Conservation (phyloP, 2,113 vertebrate genomes). For the Malurus melanocephalus region DNA sequence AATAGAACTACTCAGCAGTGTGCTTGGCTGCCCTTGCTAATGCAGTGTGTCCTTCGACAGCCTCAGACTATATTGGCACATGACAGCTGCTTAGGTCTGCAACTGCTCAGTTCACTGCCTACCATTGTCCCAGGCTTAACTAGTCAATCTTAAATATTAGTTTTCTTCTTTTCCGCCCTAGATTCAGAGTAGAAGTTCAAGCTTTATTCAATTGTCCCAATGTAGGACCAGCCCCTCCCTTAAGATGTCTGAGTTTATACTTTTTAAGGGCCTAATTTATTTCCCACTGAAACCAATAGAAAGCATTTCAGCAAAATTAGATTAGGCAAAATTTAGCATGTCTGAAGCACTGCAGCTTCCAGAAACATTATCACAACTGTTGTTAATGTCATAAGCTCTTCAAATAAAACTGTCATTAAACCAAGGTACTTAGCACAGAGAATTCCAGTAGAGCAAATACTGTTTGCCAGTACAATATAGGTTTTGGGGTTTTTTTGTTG, state of each 20-base stretch:
- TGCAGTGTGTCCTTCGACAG: neutral
- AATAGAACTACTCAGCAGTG: neutral
- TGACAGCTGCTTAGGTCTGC: neutral
- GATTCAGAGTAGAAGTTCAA: neutral
- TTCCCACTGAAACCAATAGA: neutral
- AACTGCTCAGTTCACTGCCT: neutral
- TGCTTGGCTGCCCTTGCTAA: neutral
- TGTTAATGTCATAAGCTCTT: neutral
- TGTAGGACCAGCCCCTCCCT: neutral
- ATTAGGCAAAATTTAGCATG: neutral
- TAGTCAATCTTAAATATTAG: neutral
- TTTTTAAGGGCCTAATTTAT: neutral
- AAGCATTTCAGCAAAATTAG: neutral
- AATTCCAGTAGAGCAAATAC: neutral
- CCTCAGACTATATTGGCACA: accelerated
- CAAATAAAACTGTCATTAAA: neutral
- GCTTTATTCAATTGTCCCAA: neutral
- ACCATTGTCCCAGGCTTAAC: neutral
- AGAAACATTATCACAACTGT: neutral
- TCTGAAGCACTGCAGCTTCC: neutral
- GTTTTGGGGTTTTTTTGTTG: neutral
- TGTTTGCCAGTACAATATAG: neutral
- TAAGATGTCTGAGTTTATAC: neutral
- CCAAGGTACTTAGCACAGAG: neutral
- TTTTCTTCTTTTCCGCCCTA: neutral